Conservation (phyloP, 2,888 invertebrate species). For the Polia nebulosa region DNA sequence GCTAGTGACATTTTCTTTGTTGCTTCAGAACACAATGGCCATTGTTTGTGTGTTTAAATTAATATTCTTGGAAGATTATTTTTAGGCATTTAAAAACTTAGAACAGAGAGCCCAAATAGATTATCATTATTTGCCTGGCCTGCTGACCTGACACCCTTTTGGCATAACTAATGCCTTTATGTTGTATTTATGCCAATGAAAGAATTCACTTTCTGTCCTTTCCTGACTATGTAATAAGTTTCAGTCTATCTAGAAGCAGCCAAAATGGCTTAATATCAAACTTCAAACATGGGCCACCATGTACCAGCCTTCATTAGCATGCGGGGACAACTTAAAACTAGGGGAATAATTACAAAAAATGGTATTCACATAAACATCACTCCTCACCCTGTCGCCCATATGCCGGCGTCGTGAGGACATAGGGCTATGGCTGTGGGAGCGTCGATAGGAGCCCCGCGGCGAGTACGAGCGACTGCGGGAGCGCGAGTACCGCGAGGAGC, state of each 20-base stretch:
- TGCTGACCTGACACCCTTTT: neutral
- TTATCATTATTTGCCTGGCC: neutral
- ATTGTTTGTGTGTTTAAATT: conserved; percentile 43
- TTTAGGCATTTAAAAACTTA: conserved; percentile 8
- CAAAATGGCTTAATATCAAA: neutral
- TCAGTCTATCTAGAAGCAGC: no score
- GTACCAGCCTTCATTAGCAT: conserved; percentile 37
- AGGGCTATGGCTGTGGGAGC: conserved; percentile 94
- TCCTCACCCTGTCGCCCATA: conserved; percentile 93
- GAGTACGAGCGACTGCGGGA: conserved; percentile 93
- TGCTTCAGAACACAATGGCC: conserved; percentile 52
- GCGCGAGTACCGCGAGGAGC: conserved; percentile 92
- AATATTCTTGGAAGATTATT: neutral
- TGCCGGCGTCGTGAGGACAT: conserved; percentile 96
- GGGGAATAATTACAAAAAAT: conserved; percentile 62
- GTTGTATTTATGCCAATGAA: neutral
- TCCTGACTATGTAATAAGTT: no score
- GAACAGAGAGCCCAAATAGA: neutral
- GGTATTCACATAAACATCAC: conserved; percentile 71
- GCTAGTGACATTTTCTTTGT: conserved; percentile 27
- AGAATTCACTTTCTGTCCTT: neutral
- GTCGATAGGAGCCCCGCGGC: conserved; percentile 91
- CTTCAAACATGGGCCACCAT: conserved; percentile 44
- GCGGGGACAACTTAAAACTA: conserved; percentile 59
- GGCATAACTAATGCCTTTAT: neutral